phyloP scores from a whole-genome alignment of 2,888 invertebrate species.

The Trissonchulus latispiculum region DNA sequence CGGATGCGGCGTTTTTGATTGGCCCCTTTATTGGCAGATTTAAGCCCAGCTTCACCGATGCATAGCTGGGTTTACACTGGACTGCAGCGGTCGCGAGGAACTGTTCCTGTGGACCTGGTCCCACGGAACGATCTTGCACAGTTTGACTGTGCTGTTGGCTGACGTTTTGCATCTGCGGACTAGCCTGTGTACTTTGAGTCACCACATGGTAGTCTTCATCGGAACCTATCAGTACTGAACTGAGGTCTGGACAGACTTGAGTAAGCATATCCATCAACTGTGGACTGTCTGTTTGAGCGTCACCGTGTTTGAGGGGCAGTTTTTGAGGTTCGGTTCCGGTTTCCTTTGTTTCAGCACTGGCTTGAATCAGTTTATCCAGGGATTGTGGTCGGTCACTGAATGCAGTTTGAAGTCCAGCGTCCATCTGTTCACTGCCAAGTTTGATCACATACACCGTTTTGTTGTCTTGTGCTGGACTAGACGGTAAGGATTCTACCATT shows the following conservation, averaged over 20 bases:
- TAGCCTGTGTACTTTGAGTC: not conserved
- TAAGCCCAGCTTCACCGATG: not conserved
- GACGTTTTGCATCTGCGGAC: not conserved
- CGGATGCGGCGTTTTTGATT: not conserved
- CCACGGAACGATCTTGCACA: not conserved
- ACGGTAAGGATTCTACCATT: too few species aligned
- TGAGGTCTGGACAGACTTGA: not conserved
- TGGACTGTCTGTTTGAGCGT: not conserved
- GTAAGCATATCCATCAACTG: not conserved
- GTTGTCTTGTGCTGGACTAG: too few species aligned
- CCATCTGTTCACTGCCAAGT: too few species aligned
- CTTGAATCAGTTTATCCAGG: too few species aligned
- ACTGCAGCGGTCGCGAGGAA: not conserved
- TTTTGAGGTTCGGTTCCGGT: too few species aligned
- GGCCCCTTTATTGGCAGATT: not conserved
- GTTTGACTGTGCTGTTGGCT: not conserved
- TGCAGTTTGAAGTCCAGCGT: too few species aligned
- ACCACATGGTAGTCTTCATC: not conserved
- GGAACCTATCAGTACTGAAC: not conserved
- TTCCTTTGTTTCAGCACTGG: too few species aligned
- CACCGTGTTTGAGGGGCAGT: too few species aligned
- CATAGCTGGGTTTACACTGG: not conserved
- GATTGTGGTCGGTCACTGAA: too few species aligned
- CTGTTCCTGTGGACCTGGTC: not conserved
- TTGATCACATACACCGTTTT: too few species aligned